Percentiles rank a stretch among this genome's conserved stretches.
phyloP scores from a whole-genome alignment of 2,888 invertebrate species.

The Cabera pusaria region DNA sequence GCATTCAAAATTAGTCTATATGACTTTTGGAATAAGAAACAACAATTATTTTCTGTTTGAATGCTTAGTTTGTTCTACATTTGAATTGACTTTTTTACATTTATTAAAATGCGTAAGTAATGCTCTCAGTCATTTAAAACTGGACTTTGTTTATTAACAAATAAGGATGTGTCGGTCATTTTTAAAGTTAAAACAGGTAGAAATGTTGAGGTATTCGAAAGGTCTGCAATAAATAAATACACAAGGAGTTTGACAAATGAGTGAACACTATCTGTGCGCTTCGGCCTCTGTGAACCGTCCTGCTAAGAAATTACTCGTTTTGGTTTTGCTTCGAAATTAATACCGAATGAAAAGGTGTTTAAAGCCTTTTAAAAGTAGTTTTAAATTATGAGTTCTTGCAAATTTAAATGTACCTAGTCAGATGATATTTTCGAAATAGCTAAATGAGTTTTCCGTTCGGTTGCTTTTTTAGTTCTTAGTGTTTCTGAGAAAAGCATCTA shows the following conservation, averaged over 20 bases:
- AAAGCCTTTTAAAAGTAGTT: neutral
- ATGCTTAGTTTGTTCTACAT: conserved; percentile 21
- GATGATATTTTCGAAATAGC: too few relatives aligned
- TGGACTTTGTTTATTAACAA: conserved; percentile 22
- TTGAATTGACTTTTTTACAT: conserved; percentile 17
- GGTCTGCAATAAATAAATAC: conserved; percentile 80
- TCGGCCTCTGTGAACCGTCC: conserved; percentile 42
- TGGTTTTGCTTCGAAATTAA: conserved; percentile 23
- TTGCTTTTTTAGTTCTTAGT: too few relatives aligned
- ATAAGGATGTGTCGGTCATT: conserved; percentile 25
- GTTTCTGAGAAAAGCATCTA: too few relatives aligned
- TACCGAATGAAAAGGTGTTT: neutral
- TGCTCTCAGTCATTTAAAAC: conserved; percentile 18
- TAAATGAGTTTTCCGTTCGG: too few relatives aligned
- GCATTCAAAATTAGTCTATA: conserved; percentile 5
- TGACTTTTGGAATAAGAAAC: neutral
- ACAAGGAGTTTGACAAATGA: conserved; percentile 77
- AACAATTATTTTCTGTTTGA: neutral
- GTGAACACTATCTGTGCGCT: conserved; percentile 70
- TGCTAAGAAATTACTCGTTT: conserved; percentile 34
- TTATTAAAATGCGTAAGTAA: conserved; percentile 1
- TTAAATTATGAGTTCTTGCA: too few relatives aligned
- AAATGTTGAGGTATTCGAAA: conserved; percentile 58
- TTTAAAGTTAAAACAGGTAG: neutral
- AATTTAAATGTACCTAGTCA: too few relatives aligned